phyloP scores from a whole-genome alignment of 2,888 invertebrate species.

The Andrena dorsata region DNA sequence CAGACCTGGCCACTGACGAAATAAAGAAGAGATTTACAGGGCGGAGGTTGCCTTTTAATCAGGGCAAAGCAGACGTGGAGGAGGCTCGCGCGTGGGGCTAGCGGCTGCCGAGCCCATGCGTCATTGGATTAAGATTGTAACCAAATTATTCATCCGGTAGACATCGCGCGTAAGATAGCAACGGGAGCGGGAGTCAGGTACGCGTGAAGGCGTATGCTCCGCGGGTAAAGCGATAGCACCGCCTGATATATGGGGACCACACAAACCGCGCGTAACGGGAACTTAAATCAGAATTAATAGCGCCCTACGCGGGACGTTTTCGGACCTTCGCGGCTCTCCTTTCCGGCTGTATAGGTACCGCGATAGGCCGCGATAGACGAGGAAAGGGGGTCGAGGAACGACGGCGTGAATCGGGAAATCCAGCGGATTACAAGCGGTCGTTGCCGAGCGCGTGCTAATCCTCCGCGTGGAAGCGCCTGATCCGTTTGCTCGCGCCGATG shows the following conservation, averaged over 20 bases:
- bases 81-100: constrained; percentile 20
- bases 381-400: not conserved
- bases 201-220: constrained; percentile 68
- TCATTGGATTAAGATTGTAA: constrained; percentile 81
- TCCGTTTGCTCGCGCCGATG: constrained; percentile 30
- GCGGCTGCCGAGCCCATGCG: constrained; percentile 67
- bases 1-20: constrained; percentile 40
- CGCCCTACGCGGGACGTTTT: constrained; percentile 74
- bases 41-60: constrained; percentile 64
- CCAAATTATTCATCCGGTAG: constrained; percentile 80
- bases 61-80: constrained; percentile 62
- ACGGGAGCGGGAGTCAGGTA: constrained; percentile 63
- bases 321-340: constrained; percentile 38
- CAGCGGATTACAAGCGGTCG: constrained; percentile 35
- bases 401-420: constrained; percentile 33
- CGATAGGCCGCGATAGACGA: constrained; percentile 42
- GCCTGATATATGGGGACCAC: constrained; percentile 82
- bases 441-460: constrained; percentile 21
- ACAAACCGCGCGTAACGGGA: constrained; percentile 81
- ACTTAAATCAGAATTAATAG: constrained; percentile 82
- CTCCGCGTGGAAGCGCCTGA: not conserved
- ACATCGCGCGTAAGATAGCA: constrained; percentile 67
- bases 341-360: constrained; percentile 39
- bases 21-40: constrained; percentile 62
- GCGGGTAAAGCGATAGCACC: constrained; percentile 72